Evolutionary conservation across 2,113 vertebrate genomes (phyloP), one percentile per base, ranked within the genome.

Genomic region (Pelecanus crispus): DNA sequence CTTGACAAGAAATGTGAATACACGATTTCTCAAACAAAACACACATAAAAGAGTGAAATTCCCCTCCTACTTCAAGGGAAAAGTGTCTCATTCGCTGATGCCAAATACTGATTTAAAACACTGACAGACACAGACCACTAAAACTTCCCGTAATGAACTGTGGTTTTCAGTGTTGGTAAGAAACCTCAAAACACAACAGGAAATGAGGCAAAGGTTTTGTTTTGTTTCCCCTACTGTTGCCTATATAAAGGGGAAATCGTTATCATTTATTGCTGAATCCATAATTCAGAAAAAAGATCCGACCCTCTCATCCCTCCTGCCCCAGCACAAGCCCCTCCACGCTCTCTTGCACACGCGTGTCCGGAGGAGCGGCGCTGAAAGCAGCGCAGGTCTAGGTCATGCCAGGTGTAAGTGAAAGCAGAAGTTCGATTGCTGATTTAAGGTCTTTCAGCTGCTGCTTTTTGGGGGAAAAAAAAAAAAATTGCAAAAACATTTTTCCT

Each of bases 121-220:
- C 87, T 91, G 75, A 78, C 92, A 96, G 87, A 94, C 40, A 68
- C 81, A 96, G 95, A 97, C 96, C 95, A 94, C 96, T 95, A 97
- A 97, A 97, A 95, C 95, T 97, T 97, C 96, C 97, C 89, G 82
- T 96, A 96, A 97, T 96, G 94, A 96, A 94, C 90, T 96, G 94
- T 88, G 96, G 96, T 94, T 93, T 97, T 97, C 93, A 87, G 88
- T 92, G 83, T 96, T 96, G 95, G 96, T 97, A 95, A 97, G 91
- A 97, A 97, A 97, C 97, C 96, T 96, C 96, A 97, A 97, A 97
- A 97, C 96, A 95, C 95, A 97, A 97, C 97, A 97, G 97, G 97
- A 97, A 97, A 95, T 93, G 95, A 94, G 92, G 95, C 87, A 94
- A 89, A 82, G 91, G 78, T n/a, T 93, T 92, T 94, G 88, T 95